A percentile compares a stretch with the other conserved stretches of the same genome.
These are phyloP conservation scores for Myripristis jacobus DNA, from an alignment of 2,797 vertebrate genomes.

Conservation along the genomic window DNA sequence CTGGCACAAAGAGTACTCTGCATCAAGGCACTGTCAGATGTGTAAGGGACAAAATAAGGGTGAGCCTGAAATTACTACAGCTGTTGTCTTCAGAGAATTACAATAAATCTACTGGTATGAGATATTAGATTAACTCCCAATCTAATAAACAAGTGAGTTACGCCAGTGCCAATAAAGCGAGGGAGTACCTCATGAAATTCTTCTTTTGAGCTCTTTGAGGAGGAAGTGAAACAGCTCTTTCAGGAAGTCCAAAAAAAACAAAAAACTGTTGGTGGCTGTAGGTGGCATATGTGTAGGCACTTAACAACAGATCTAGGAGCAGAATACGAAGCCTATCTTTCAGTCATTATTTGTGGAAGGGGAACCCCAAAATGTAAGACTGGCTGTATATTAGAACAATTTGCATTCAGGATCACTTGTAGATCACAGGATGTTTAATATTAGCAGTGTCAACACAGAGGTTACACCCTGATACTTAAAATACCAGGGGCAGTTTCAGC, in stretches of 20 bases:
- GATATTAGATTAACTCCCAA: neutral
- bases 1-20: too few species aligned
- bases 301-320: neutral
- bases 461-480: neutral
- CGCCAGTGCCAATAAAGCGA: neutral
- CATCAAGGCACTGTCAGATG: neutral
- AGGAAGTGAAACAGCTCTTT: conserved; percentile 60
- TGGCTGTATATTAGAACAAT: conserved; percentile 44
- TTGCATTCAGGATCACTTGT: conserved; percentile 6
- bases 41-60: neutral
- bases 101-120: neutral
- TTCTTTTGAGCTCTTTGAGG: neutral
- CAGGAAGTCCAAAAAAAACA: conserved; percentile 74
- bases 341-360: conserved; percentile 1
- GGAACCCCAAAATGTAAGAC: conserved; percentile 22
- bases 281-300: conserved; percentile 24
- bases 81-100: neutral
- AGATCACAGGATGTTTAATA: neutral
- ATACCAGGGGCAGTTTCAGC: neutral
- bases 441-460: conserved; percentile 3
- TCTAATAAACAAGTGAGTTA: too few species aligned
- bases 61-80: neutral
- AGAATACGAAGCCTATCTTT: neutral
- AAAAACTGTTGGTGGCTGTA: conserved; percentile 42
- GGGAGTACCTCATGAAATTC: neutral